These are phyloP conservation scores for Sylvietta virens DNA, from an alignment of 2,113 vertebrate species.

Conservation along the genomic window DNA sequence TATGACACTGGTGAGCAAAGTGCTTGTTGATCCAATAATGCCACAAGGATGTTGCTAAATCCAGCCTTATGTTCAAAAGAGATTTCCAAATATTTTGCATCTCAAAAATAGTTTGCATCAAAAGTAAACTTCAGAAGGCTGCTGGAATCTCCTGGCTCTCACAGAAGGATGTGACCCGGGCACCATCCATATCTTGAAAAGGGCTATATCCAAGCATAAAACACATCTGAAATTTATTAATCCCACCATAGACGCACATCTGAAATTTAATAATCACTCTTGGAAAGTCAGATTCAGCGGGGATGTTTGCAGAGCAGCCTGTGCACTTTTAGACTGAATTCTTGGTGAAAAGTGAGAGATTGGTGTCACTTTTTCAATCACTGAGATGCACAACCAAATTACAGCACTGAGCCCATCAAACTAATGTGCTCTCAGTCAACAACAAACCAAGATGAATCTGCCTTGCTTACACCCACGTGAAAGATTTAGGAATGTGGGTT, in stretches of 20 bases:
- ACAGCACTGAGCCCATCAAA: background rate
- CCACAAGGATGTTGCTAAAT: conserved; percentile 10
- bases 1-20: background rate
- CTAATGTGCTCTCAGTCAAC: background rate
- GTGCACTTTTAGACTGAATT: background rate
- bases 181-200: accelerated
- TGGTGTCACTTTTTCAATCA: accelerated
- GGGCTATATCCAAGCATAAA: background rate
- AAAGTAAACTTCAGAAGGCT: background rate
- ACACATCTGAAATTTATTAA: background rate
- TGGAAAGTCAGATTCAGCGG: background rate
- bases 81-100: conserved; percentile 31
- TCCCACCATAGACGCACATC: background rate
- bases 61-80: background rate
- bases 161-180: background rate
- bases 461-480: background rate
- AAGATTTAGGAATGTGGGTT: background rate
- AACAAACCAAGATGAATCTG: background rate
- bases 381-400: accelerated
- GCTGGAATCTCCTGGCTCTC: background rate
- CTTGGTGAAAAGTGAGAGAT: accelerated
- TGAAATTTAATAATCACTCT: background rate
- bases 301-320: background rate
- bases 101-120: background rate
- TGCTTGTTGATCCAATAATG: conserved; percentile 21